A percentile compares a stretch with the other conserved stretches of the same genome.
Conservation (phyloP, 2,797 vertebrate species). For the Acrossocheilus wenchowensis region DNA sequence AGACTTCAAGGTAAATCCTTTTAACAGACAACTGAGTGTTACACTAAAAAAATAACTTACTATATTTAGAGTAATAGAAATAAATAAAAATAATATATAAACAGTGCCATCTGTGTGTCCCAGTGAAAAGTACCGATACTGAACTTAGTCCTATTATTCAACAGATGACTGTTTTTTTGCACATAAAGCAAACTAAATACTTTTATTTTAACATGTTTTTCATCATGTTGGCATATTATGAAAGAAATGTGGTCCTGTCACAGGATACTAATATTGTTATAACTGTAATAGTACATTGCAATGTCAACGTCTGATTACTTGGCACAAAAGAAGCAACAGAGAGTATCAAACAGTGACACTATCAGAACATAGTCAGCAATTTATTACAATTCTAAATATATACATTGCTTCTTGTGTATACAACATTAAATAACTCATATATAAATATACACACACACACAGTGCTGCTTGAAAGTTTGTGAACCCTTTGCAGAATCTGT, state of each 20-base stretch:
- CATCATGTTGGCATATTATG: not conserved
- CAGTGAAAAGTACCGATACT: not conserved
- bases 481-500: too few relatives aligned
- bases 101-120: not conserved
- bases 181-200: not conserved
- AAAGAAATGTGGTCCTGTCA: not conserved
- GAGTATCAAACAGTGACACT: too few relatives aligned
- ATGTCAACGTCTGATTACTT: too few relatives aligned
- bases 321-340: too few relatives aligned
- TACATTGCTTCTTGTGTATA: too few relatives aligned
- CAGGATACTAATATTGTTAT: too few relatives aligned
- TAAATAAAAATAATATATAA: not conserved
- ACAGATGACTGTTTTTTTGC: not conserved
- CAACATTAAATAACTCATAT: not conserved
- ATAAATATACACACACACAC: not conserved
- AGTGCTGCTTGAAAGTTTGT: too few relatives aligned
- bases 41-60: not conserved
- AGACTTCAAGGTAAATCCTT: not conserved
- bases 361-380: too few relatives aligned
- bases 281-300: too few relatives aligned
- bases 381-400: too few relatives aligned
- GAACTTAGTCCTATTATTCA: not conserved
- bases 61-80: not conserved
- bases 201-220: not conserved
- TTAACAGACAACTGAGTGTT: not conserved